These are phyloP conservation scores for Pachyseris speciosa DNA, from an alignment of 64 coral and sea anemone genomes.

Conservation along the genomic window DNA sequence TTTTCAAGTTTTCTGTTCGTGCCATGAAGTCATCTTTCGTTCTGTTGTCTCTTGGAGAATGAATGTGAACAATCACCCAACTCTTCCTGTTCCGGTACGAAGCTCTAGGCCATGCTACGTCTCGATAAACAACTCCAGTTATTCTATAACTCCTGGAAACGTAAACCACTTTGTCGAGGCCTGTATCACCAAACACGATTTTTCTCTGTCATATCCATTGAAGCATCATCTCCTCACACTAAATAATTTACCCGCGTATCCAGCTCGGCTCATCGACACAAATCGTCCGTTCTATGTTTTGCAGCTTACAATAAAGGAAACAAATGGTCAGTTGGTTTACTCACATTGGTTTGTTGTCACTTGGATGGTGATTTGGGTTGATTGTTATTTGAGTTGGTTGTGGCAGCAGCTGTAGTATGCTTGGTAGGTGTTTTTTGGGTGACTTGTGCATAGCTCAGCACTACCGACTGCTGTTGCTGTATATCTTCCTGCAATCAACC, in stretches of 20 bases:
- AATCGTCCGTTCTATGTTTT: neutral
- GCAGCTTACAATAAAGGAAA: neutral
- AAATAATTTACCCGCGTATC: neutral
- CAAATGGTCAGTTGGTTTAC: neutral
- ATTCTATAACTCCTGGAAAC: neutral
- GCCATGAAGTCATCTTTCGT: neutral
- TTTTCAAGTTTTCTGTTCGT: neutral
- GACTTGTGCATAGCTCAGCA: slow-evolving; percentile 23
- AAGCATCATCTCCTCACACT: neutral
- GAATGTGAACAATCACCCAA: neutral
- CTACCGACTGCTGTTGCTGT: neutral
- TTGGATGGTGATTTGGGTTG: neutral
- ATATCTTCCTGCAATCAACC: neutral
- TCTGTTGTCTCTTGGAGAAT: neutral
- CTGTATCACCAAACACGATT: neutral
- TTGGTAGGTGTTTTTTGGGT: slow-evolving; percentile 21
- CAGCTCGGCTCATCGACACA: too few species aligned
- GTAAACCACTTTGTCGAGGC: neutral
- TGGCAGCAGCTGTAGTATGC: neutral
- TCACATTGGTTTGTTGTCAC: neutral
- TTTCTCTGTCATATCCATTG: neutral
- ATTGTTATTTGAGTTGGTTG: neutral
- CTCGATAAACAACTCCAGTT: neutral
- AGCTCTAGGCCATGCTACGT: too few species aligned
- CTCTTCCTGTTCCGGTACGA: too few species aligned